Evolutionary conservation across 2,113 vertebrate species (phyloP).

Genomic region (Todiramphus saurophagus): DNA sequence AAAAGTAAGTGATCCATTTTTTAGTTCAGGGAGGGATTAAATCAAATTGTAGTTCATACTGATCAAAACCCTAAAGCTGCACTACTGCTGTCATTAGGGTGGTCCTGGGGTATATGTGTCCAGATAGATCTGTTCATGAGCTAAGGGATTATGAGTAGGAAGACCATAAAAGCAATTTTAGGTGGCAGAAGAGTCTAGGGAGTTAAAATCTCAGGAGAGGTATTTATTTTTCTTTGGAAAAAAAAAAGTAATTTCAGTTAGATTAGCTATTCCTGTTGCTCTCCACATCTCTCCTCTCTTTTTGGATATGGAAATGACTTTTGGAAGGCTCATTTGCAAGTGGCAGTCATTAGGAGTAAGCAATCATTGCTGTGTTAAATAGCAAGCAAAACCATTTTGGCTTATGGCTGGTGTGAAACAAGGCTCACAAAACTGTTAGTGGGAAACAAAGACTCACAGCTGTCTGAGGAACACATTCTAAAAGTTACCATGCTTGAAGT

Average conservation of each 20-base stretch:
- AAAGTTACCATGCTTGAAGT: background rate
- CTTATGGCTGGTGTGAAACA: background rate
- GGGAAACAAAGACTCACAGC: background rate
- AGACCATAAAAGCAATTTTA: background rate
- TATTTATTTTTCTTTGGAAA: background rate
- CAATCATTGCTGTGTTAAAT: background rate
- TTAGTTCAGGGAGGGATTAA: background rate
- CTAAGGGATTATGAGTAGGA: background rate
- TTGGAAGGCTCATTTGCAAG: fast-evolving
- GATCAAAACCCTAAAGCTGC: background rate
- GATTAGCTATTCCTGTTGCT: background rate
- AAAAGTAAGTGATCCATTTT: background rate
- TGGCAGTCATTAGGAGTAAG: background rate
- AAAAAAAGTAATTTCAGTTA: background rate
- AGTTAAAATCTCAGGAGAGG: background rate
- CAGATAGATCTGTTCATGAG: background rate
- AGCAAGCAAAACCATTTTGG: background rate
- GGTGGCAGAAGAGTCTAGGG: background rate
- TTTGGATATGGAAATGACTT: background rate
- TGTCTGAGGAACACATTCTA: background rate
- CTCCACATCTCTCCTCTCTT: background rate
- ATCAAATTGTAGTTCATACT: background rate
- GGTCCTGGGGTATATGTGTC: background rate
- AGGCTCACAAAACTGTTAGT: background rate
- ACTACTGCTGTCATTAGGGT: background rate